Conservation (phyloP, 1,140 invertebrate species). For the Drosophila yakuba region DNA sequence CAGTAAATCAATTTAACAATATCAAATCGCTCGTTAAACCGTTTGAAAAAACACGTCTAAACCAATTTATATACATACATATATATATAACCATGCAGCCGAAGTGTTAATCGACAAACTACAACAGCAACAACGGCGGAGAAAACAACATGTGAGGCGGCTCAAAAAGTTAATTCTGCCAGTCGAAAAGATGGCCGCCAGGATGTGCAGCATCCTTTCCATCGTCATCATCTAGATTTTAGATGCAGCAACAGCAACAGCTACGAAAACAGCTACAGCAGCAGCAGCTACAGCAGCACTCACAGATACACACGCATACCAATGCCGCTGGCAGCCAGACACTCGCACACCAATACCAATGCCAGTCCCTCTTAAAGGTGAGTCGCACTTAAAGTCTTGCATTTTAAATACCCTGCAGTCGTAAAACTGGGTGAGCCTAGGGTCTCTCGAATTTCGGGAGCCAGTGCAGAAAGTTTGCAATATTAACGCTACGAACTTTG, state of each 20-base stretch:
- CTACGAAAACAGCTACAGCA: constrained; percentile 1
- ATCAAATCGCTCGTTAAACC: constrained; percentile 45
- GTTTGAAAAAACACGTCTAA: constrained; percentile 34
- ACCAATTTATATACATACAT: constrained; percentile 28
- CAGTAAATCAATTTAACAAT: constrained; percentile 67
- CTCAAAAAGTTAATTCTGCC: constrained; percentile 42
- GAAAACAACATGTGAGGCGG: constrained; percentile 59
- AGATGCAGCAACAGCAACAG: constrained; percentile 43
- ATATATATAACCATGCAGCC: constrained; percentile 32
- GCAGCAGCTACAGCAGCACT: constrained; percentile 10
- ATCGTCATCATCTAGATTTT: constrained; percentile 39
- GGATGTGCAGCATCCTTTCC: constrained; percentile 56
- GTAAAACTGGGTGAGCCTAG: constrained; percentile 54
- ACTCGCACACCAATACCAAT: constrained; percentile 28
- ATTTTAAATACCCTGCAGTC: constrained; percentile 64
- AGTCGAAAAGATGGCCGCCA: constrained; percentile 76
- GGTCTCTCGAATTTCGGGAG: constrained; percentile 21
- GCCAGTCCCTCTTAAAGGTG: constrained; percentile 68
- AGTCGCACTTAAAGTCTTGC: constrained; percentile 66
- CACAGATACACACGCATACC: constrained; percentile 35
- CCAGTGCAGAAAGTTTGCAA: constrained; percentile 13
- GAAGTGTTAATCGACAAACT: constrained; percentile 61
- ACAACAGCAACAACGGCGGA: constrained; percentile 37
- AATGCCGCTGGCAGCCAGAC: constrained; percentile 26
- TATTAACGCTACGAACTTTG: constrained; percentile 1